Percentiles rank a stretch among this genome's conserved stretches.
Conservation (phyloP, 2,113 vertebrate species). For the Sinocyclocheilus anshuiensis region DNA sequence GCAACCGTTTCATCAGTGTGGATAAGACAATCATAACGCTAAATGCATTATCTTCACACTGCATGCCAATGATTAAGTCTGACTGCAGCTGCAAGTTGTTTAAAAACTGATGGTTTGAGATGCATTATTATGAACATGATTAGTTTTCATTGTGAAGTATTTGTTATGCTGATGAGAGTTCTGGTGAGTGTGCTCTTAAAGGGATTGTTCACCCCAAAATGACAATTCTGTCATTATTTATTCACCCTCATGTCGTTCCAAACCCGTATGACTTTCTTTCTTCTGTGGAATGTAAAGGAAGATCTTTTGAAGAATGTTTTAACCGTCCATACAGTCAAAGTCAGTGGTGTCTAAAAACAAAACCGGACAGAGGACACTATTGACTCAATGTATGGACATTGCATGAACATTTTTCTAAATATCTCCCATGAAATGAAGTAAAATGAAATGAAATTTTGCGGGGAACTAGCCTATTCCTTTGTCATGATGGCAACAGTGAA, state of each 20-base stretch:
- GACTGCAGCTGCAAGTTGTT: slow-evolving; percentile 47
- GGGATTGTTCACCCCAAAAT: not conserved
- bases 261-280: not conserved
- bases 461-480: not conserved
- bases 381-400: not conserved
- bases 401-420: not conserved
- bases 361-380: not conserved
- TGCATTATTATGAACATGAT: slow-evolving; percentile 51
- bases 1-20: slow-evolving; percentile 15
- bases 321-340: not conserved
- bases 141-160: slow-evolving; percentile 27
- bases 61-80: slow-evolving; percentile 57
- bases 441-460: not conserved
- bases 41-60: slow-evolving; percentile 46
- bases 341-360: not conserved
- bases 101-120: slow-evolving; percentile 31
- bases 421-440: not conserved
- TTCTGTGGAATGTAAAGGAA: not conserved
- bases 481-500: not conserved
- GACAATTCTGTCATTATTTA: not conserved
- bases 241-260: not conserved
- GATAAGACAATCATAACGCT: slow-evolving; percentile 17
- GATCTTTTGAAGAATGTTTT: not conserved
- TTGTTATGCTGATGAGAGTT: slow-evolving; percentile 8
- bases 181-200: slow-evolving; percentile 6